Evolutionary conservation across 2,797 vertebrate genomes (phyloP), one percentile per base, ranked within the genome.

Genomic region (Crossoptilon crossoptilon): DNA sequence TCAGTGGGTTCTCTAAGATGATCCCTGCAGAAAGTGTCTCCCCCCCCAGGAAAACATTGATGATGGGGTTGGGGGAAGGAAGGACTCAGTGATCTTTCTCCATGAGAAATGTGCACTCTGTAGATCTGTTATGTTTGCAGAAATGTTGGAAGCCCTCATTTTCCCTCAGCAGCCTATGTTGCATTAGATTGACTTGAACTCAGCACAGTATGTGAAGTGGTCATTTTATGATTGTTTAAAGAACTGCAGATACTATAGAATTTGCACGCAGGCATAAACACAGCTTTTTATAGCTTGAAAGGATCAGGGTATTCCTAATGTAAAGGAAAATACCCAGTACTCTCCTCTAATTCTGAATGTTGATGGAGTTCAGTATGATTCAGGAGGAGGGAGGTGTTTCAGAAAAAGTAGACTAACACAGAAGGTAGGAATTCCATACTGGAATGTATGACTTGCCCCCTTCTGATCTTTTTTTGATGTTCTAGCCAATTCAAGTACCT

Each of bases 21-120:
- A 66, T 44, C 24, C n/a, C 49, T 33, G 44, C 55, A 39, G 43
- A 82, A 59, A 5, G 10, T 39, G 15, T 71, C 16, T 43, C 16
- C 41, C 41, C 10, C 6, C 11, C 6, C 14, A 9, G 35, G 49
- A n/a, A 62, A 56, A 60, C 68, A 27, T 9, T 2, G 7, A 3
- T 5, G 10, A 35, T 14, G 27, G 9, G 24, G 18, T 4, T 26
- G 26, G 9, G 35, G 23, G 24, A 22, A 58, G 7, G 8, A 33
- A 44, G n/a, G n/a, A 16, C 24, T 39, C 2, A 0, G 8, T 70
- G 7, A 9, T 55, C 22, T 41, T 68, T 37, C 15, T 78, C 39
- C 6, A 2, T 41, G 29, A 41, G 49, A 49, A 24, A 22, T 0
- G 0, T 22, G 13, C 6, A 9, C 33, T 60, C 15, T 86, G 67